These are phyloP conservation scores for Rhagophthalmus giganteus DNA, from an alignment of 2,888 invertebrate species.

Conservation along the genomic window DNA sequence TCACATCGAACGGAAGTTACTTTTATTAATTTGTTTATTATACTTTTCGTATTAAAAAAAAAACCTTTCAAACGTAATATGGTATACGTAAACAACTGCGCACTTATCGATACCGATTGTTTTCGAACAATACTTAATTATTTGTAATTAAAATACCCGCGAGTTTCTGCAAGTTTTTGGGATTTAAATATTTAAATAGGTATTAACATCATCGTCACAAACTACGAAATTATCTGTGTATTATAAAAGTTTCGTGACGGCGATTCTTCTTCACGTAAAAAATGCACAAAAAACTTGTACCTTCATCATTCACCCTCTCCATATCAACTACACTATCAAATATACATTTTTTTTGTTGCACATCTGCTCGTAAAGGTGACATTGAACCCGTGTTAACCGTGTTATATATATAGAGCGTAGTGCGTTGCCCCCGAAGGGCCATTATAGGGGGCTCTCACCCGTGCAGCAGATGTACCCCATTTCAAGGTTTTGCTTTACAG, in stretches of 20 bases:
- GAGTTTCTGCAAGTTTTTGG: neutral
- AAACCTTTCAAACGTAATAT: too few relatives aligned
- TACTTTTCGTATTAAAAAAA: too few relatives aligned
- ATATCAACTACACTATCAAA: conserved; percentile 27
- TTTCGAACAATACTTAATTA: too few relatives aligned
- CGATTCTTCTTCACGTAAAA: neutral
- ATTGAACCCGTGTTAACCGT: conserved; percentile 25
- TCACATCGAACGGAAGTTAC: too few relatives aligned
- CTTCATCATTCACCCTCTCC: conserved; percentile 17
- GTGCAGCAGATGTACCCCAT: conserved; percentile 31
- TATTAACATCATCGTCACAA: neutral
- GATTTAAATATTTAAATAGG: neutral
- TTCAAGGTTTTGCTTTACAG: conserved; percentile 18
- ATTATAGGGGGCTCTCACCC: conserved; percentile 32
- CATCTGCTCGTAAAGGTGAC: conserved; percentile 27
- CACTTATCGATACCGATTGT: too few relatives aligned
- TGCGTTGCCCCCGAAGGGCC: conserved; percentile 27
- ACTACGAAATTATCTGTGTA: neutral
- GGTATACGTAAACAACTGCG: too few relatives aligned
- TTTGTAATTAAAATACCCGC: too few relatives aligned
- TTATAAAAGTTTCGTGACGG: neutral
- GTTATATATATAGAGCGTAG: conserved; percentile 24
- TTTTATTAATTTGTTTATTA: too few relatives aligned
- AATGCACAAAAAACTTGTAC: conserved; percentile 8
- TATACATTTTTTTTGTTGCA: conserved; percentile 26